These are phyloP conservation scores for Lamprologus speciosus DNA, from an alignment of 2,113 vertebrate species.

Conservation along the genomic window DNA sequence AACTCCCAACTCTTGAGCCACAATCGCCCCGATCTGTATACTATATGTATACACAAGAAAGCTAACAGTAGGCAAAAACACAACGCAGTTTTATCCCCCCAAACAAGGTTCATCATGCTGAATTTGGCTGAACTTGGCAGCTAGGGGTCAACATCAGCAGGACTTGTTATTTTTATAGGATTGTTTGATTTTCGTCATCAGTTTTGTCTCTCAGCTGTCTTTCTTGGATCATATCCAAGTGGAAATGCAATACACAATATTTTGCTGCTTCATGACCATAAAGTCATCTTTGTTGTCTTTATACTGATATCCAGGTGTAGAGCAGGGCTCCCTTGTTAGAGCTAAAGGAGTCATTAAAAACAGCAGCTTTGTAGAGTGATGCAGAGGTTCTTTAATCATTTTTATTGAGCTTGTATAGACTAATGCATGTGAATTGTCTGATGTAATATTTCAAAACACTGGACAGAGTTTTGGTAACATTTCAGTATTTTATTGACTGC, in stretches of 20 bases:
- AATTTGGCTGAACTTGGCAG: not conserved
- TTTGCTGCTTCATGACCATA: not conserved
- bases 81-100: accelerated
- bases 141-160: not conserved
- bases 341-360: not conserved
- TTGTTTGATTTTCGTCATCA: not conserved
- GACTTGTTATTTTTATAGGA: not conserved
- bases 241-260: not conserved
- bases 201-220: not conserved
- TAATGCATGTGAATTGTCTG: not conserved
- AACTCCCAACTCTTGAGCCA: no score
- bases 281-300: not conserved
- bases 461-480: not conserved
- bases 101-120: not conserved
- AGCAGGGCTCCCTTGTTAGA: not conserved
- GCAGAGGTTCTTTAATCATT: not conserved
- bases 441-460: not conserved
- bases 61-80: not conserved
- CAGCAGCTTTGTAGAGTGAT: accelerated
- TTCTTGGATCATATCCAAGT: not conserved
- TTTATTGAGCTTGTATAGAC: not conserved
- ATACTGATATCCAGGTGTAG: not conserved
- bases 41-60: not conserved
- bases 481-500: not conserved
- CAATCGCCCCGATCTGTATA: not conserved